Evolutionary conservation across 2,113 vertebrate genomes (phyloP).

Genomic region (Etia nguti): DNA sequence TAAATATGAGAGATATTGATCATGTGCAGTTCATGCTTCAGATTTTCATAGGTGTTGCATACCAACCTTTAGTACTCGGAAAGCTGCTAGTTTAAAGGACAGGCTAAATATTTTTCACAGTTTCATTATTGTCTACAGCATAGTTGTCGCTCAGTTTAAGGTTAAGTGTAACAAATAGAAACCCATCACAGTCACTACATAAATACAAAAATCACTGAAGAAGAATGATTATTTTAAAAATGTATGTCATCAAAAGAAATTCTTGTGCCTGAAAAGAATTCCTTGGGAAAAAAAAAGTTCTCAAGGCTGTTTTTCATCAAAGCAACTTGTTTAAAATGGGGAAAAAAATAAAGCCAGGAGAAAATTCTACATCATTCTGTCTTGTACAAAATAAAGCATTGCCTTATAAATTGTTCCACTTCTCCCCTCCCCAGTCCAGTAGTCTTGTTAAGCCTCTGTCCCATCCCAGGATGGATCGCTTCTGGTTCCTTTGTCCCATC

Average conservation of each 20-base stretch:
- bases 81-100: neutral
- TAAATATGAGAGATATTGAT: neutral
- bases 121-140: neutral
- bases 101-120: neutral
- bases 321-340: neutral
- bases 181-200: neutral
- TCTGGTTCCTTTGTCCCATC: constrained; percentile 37
- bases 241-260: neutral
- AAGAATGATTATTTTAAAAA: neutral
- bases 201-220: neutral
- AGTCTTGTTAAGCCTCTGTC: constrained; percentile 28
- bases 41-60: neutral
- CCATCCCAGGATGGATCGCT: constrained; percentile 46
- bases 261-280: constrained; percentile 5
- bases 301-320: constrained; percentile 23
- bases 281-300: neutral
- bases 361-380: neutral
- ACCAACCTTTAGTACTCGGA: neutral
- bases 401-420: neutral
- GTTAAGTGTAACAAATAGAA: neutral
- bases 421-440: neutral
- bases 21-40: neutral
- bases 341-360: rapidly evolving
- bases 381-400: constrained; percentile 3
- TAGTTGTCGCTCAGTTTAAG: neutral